phyloP scores from a whole-genome alignment of 2,888 invertebrate genomes.

The Tetragonisca angustula region DNA sequence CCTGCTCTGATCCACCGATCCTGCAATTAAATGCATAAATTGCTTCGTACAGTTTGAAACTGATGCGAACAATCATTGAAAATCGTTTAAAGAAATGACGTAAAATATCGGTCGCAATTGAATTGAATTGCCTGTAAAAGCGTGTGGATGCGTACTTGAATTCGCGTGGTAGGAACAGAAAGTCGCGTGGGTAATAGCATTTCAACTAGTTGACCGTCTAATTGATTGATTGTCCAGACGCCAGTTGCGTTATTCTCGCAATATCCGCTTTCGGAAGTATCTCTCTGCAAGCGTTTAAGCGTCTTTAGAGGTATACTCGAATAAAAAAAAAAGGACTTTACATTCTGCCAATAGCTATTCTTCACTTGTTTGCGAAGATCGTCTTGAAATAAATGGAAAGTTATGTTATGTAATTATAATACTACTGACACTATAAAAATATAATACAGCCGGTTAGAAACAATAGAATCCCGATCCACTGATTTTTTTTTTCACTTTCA shows the following conservation, averaged over 20 bases:
- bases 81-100: background rate
- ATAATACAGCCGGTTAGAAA: too few relatives aligned
- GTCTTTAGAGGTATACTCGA: background rate
- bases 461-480: too few relatives aligned
- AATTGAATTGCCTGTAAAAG: background rate
- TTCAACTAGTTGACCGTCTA: constrained; percentile 15
- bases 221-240: constrained; percentile 18
- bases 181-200: constrained; percentile 10
- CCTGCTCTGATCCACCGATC: background rate
- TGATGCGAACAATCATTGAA: background rate
- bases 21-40: background rate
- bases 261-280: constrained; percentile 8
- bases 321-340: background rate
- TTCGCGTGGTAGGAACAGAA: background rate
- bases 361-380: background rate
- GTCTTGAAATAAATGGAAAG: too few relatives aligned
- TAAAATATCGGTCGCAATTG: background rate
- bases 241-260: constrained; percentile 1
- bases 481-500: too few relatives aligned
- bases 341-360: background rate
- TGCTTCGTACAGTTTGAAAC: background rate
- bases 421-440: too few relatives aligned
- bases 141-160: background rate
- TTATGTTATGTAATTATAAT: too few relatives aligned
- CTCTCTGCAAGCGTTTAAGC: background rate